Conservation (phyloP, 2,888 invertebrate species). For the Drosophila birchii region DNA sequence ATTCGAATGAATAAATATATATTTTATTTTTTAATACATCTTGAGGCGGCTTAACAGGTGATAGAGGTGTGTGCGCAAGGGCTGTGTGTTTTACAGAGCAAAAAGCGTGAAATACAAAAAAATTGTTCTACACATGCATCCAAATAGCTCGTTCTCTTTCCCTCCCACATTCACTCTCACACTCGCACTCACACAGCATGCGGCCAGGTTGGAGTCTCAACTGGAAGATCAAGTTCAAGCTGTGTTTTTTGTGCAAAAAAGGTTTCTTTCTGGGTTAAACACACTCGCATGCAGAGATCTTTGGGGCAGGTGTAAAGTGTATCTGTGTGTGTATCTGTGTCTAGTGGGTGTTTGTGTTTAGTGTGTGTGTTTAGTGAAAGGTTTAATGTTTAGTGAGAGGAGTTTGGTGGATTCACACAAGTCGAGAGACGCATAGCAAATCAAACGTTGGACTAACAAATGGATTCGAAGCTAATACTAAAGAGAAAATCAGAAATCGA, state of each 20-base stretch:
- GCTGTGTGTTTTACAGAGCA: constrained; percentile 26
- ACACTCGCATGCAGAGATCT: constrained; percentile 33
- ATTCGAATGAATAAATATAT: too few relatives aligned
- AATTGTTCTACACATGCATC: constrained; percentile 34
- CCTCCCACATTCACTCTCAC: constrained; percentile 11
- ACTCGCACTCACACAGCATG: constrained; percentile 23
- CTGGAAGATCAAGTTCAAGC: constrained; percentile 33
- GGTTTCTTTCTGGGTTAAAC: constrained; percentile 28
- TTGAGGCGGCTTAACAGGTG: neutral
- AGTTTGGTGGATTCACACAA: constrained; percentile 38
- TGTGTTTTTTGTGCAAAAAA: constrained; percentile 22
- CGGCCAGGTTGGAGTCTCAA: constrained; percentile 23
- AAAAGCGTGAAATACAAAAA: constrained; percentile 18
- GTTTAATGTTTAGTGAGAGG: constrained; percentile 8
- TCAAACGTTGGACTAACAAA: constrained; percentile 56
- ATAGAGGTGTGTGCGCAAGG: constrained; percentile 5
- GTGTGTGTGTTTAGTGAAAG: constrained; percentile 19
- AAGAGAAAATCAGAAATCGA: constrained; percentile 31
- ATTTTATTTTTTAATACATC: neutral
- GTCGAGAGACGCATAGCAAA: constrained; percentile 68
- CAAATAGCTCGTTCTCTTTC: constrained; percentile 20
- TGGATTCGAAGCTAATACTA: constrained; percentile 52
- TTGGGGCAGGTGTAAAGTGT: constrained; percentile 11
- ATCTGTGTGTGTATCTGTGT: constrained; percentile 10
- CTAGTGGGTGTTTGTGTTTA: constrained; percentile 14